Conservation (phyloP, 37 sponge, comb jelly and placozoan genomes). For the Corticium candelabrum region DNA sequence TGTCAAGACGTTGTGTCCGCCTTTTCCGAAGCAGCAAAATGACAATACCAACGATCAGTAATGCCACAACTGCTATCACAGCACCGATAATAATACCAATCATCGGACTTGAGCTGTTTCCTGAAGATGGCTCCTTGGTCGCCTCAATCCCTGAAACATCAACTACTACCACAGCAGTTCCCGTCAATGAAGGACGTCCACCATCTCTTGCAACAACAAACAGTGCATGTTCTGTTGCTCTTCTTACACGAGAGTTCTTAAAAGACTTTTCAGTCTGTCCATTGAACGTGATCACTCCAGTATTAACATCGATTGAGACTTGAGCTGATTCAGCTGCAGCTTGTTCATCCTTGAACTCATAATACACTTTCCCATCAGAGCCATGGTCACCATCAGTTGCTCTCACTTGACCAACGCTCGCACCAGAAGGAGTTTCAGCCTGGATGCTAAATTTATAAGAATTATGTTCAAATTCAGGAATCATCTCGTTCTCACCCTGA, state of each 20-base stretch:
- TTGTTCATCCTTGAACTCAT: neutral
- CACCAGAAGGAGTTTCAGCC: neutral
- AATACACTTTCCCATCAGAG: neutral
- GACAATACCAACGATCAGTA: neutral
- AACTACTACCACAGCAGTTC: neutral
- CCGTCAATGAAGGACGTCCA: neutral
- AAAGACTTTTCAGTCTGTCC: neutral
- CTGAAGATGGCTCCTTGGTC: neutral
- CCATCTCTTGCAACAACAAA: neutral
- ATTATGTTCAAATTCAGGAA: neutral
- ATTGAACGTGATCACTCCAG: neutral
- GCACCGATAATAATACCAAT: neutral
- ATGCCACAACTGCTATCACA: neutral
- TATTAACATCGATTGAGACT: neutral
- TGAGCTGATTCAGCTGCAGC: neutral
- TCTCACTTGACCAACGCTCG: neutral
- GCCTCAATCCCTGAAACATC: neutral
- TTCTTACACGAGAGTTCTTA: neutral
- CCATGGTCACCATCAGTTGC: neutral
- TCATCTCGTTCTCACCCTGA: conserved; percentile 7
- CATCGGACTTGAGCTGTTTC: neutral
- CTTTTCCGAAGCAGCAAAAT: neutral
- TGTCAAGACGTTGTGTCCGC: neutral
- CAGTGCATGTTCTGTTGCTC: neutral
- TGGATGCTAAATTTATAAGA: neutral